These are phyloP conservation scores for Limnephilus lunatus DNA, from an alignment of 2,888 invertebrate species.

Conservation along the genomic window DNA sequence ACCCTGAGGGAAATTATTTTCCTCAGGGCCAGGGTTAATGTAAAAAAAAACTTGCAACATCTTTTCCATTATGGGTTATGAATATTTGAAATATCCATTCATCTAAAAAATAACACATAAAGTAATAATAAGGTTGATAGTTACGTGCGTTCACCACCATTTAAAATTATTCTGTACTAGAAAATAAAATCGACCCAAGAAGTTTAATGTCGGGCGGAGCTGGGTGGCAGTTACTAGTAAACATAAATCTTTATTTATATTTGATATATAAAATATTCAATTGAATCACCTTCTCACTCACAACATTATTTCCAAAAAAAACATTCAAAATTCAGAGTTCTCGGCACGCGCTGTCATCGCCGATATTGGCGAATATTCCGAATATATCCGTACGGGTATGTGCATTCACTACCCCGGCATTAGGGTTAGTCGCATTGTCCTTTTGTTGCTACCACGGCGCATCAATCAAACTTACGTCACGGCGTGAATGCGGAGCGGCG, in stretches of 20 bases:
- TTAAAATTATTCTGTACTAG: no score
- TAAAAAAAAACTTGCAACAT: no score
- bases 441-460: slow-evolving; percentile 57
- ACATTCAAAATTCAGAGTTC: slow-evolving; percentile 58
- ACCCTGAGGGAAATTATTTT: no score
- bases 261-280: background rate
- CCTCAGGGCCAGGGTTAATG: no score
- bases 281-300: background rate
- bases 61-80: no score
- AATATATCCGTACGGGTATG: slow-evolving; percentile 29
- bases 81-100: no score
- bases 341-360: slow-evolving; percentile 64
- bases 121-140: no score
- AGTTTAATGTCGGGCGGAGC: no score
- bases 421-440: slow-evolving; percentile 54
- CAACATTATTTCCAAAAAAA: background rate
- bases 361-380: slow-evolving; percentile 28
- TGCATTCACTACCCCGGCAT: slow-evolving; percentile 31
- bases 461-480: slow-evolving; percentile 66
- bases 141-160: no score
- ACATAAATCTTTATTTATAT: background rate
- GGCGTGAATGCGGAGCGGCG: slow-evolving; percentile 55
- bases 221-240: background rate
- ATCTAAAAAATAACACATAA: no score
- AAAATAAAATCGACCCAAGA: no score